Base-by-base conservation (phyloP, 2,797 vertebrate genomes). In the Eurystomus glaucurus region DNA sequence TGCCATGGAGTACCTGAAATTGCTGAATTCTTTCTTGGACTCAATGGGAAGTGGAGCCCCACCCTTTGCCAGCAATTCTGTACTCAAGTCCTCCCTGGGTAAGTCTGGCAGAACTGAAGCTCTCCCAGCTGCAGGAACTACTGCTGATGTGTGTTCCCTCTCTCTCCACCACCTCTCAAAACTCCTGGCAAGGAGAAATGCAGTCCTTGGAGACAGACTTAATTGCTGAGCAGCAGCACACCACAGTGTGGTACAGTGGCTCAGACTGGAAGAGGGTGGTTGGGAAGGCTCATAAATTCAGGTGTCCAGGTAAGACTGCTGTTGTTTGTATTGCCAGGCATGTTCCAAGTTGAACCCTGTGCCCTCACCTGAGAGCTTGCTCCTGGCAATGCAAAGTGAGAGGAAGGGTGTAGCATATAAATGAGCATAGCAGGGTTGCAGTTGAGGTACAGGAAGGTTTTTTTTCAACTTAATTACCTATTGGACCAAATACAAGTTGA, bases 1-100 rank as follows among this genome's bases (percentile, higher is more conserved):
- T 66, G 99, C 99, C 21, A 96, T 99, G 90, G 99, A 99, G 92
- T 99, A 99, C 94, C 98, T 99, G 93, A 99, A 99, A 91, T 95
- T 99, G 97, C 98, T 99, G 94, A 99, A 99, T 95, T 99, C 98
- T 88, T 99, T 98, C 80, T 97, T 98, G 97, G 98, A 99, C 88
- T 99, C 99, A 0, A 99, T 99, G 96, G 99, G 99, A 88, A 98
- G 98, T 50, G 96, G 98, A 88, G 97, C 98, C 10, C 96, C 98
- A 1, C 98, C 98, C 28, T 98, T 98, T 88, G 97, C 97, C 89
- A 97, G 92, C 79, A 97, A 17, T 85, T 98, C 98, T 6, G 96
- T 98, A 37, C 96, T 98, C 91, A 98, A 97, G 84, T 98, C 98
- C 1, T 95, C 98, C 45, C 80, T 98, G 9, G 98, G 98, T 99